Conservation (phyloP, 2,797 vertebrate species). For the Malurus splendens region DNA sequence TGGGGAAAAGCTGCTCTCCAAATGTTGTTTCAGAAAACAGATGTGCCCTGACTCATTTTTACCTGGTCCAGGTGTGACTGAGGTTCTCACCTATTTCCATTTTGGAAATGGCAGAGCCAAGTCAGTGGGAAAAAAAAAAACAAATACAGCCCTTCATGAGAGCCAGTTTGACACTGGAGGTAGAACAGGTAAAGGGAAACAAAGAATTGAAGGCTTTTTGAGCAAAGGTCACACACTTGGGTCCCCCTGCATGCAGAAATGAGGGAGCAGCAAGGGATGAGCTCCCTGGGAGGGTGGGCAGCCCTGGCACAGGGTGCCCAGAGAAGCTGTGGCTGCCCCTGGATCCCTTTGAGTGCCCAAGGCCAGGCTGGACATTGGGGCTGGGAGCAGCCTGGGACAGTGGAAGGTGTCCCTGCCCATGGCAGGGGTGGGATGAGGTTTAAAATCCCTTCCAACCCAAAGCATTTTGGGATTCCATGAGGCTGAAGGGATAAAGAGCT, state of each 20-base stretch:
- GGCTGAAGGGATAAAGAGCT: accelerated
- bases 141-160: background rate
- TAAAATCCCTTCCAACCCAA: background rate
- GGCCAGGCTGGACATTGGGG: background rate
- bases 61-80: background rate
- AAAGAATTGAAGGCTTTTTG: accelerated
- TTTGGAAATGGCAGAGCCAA: background rate
- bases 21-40: background rate
- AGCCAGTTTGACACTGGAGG: background rate
- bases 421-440: no score
- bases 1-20: background rate
- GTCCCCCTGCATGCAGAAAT: accelerated
- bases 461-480: background rate
- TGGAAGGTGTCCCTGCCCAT: background rate
- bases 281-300: accelerated
- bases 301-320: background rate
- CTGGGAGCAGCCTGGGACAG: background rate
- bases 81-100: background rate
- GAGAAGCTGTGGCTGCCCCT: background rate
- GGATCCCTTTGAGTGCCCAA: background rate
- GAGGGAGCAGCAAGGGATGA: background rate
- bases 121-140: background rate
- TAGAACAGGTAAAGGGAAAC: background rate
- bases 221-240: accelerated
- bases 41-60: background rate